Conservation (phyloP, 2,797 vertebrate species). For the Dallia pectoralis region DNA sequence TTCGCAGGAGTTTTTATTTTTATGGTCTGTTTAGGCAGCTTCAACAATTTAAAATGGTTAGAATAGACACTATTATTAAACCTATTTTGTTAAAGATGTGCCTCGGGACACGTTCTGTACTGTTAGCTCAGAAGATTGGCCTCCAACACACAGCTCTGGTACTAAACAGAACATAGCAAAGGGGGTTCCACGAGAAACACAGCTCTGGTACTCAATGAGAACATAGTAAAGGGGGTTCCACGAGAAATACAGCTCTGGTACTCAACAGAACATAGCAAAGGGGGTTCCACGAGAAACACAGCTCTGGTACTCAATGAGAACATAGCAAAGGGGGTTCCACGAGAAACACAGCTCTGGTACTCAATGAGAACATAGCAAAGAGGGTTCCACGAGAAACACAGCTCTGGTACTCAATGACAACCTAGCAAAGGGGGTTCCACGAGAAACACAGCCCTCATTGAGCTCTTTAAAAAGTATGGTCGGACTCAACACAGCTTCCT, state of each 20-base stretch:
- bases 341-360: neutral
- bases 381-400: neutral
- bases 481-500: neutral
- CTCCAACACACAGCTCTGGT: neutral
- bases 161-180: neutral
- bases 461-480: slow-evolving; percentile 1
- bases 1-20: neutral
- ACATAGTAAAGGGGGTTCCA: neutral
- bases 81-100: neutral
- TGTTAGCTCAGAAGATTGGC: neutral
- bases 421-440: neutral
- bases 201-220: neutral
- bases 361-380: neutral
- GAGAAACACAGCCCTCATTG: neutral
- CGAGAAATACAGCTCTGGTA: neutral
- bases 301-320: neutral
- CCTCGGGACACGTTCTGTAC: neutral
- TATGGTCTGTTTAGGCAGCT: no score
- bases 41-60: no score
- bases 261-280: neutral
- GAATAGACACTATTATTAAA: neutral
- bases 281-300: neutral
- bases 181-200: neutral
- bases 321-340: neutral
- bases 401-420: neutral